Evolutionary conservation across 2,113 vertebrate species (phyloP), one percentile per base, ranked within the genome.

Genomic region (Fulica atra): DNA sequence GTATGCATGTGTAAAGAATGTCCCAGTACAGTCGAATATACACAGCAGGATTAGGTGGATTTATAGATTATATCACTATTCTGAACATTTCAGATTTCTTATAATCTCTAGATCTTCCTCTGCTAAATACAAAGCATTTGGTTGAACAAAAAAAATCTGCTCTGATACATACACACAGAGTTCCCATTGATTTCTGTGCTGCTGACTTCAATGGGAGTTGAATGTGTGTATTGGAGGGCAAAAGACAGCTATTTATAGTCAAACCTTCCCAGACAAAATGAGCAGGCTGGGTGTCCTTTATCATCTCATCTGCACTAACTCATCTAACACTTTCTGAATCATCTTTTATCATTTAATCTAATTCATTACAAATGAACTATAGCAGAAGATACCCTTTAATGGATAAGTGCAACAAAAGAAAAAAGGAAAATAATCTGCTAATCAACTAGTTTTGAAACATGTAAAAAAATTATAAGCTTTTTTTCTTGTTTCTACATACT

Each of bases 161-260:
- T 92, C 72, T 84, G 56, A 78, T 68, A 74, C 15, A 50, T 59
- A 63, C 46, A 70, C 28, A 80, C 13, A 80, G 72, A 63, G 25
- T 91, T 92, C 12, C 60, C 60, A 87, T 68, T 91, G 57, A 91
- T 94, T 94, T 92, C 60, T 66, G 42, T 66, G 28, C 60, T 86
- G n/a, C 69, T 89, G 60, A 89, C 92, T 88, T 91, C 86, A 91
- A 61, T 92, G 26, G 24, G 9, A 56, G 65, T 26, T 66, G 72
- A 89, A 86, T 68, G 60, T 71, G 11, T 91, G 23, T 84, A 81
- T 50, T 71, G 42, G 69, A 94, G 65, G 77, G 81, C 56, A 89
- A 74, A 91, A 92, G 72, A 61, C 18, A 78, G 56, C 48, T 93
- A 94, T 93, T 93, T 89, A 63, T 93, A 93, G 33, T 33, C 44